A percentile compares a stretch with the other conserved stretches of the same genome.
phyloP scores from a whole-genome alignment of 2,113 vertebrate genomes.

The Diphyllodes magnificus region DNA sequence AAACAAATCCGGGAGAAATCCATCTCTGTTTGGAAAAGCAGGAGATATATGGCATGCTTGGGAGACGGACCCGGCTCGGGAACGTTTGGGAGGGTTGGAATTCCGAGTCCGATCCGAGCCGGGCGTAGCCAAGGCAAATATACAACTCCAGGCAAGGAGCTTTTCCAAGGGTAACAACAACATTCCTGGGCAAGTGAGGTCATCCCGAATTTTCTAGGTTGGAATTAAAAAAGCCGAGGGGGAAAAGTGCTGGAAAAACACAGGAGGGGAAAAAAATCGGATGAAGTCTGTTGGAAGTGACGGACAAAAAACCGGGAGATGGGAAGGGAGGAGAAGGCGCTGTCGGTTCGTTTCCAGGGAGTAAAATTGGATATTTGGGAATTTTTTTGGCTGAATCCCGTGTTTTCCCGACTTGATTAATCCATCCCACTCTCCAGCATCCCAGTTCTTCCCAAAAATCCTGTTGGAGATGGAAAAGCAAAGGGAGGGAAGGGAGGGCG shows the following conservation, averaged over 20 bases:
- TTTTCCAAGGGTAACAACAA: constrained; percentile 91
- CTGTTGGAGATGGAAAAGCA: background rate
- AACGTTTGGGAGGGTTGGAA: constrained; percentile 77
- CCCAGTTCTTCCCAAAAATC: background rate
- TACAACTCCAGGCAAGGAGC: constrained; percentile 83
- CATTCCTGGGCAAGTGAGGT: constrained; percentile 93
- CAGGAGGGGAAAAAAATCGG: background rate
- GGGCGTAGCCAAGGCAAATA: constrained; percentile 67
- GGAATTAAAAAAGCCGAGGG: constrained; percentile 59
- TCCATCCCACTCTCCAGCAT: background rate
- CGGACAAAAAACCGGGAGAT: background rate
- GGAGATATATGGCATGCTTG: constrained; percentile 94
- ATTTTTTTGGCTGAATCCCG: background rate
- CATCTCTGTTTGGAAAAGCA: constrained; percentile 94
- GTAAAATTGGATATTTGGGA: background rate
- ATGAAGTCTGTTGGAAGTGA: constrained; percentile 55
- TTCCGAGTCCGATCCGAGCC: background rate
- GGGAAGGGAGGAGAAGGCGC: background rate
- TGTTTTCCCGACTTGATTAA: background rate
- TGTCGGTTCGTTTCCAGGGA: background rate
- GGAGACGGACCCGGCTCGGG: constrained; percentile 84
- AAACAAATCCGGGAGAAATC: constrained; percentile 93
- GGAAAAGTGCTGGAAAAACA: constrained; percentile 71
- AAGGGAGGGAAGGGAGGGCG: fast-evolving
- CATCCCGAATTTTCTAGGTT: constrained; percentile 77